Evolutionary conservation across 1,140 invertebrate species (phyloP).

Genomic region (Penaeus indicus): DNA sequence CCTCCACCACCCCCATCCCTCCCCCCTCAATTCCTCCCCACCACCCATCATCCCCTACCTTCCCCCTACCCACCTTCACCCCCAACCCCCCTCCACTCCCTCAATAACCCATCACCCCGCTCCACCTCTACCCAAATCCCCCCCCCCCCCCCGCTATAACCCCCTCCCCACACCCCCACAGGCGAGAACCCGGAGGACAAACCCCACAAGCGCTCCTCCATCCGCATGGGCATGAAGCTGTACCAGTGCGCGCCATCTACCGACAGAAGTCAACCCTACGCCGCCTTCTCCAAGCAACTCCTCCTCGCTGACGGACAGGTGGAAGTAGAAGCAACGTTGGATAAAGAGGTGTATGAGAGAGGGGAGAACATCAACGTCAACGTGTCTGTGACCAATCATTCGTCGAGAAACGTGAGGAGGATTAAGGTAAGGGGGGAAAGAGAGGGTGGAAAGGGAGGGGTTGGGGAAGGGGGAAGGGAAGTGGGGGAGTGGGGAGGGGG

Average conservation of each 20-base stretch:
- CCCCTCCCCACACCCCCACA: constrained; percentile 68
- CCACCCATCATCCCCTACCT: neutral
- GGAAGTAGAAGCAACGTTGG: constrained; percentile 95
- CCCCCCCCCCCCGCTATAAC: neutral
- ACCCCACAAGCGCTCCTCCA: constrained; percentile 79
- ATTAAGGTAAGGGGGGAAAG: constrained; percentile 79
- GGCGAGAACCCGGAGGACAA: constrained; percentile 83
- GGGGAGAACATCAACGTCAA: constrained; percentile 95
- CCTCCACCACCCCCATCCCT: neutral
- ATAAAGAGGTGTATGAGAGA: constrained; percentile 97
- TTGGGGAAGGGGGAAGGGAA: neutral
- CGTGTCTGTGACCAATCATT: constrained; percentile 95
- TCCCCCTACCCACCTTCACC: no score
- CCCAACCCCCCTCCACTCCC: neutral
- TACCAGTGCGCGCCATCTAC: constrained; percentile 93
- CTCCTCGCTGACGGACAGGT: constrained; percentile 87
- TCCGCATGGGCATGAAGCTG: constrained; percentile 87
- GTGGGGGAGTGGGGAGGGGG: neutral
- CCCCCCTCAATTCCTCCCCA: neutral
- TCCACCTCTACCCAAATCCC: neutral
- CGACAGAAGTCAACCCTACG: constrained; percentile 95
- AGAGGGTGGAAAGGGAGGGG: neutral
- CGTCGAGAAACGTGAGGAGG: constrained; percentile 99
- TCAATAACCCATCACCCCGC: neutral
- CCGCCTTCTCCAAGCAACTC: constrained; percentile 96